Evolutionary conservation across 1,140 invertebrate genomes (phyloP), one percentile per base, ranked within the genome.

Genomic region (Cotesia glomerata): DNA sequence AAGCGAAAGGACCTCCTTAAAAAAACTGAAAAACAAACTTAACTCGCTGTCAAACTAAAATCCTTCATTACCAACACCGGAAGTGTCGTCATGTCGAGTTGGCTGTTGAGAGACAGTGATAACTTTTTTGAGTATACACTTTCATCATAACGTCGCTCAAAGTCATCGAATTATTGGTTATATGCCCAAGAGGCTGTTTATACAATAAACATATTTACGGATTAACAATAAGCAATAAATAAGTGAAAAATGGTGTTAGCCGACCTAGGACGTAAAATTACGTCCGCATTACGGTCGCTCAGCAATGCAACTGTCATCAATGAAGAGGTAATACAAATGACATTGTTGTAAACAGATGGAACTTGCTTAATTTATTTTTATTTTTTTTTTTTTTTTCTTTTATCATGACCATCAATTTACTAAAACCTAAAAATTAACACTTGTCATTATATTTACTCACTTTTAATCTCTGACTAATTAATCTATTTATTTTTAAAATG

Each of bases 261-360:
- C 80, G 98, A 99, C 91, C 93, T 99, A 86, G 98, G 98, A 82
- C 92, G 98, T 84, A 99, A 99, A 91, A 99, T 99, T 86, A 99
- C 98, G 78, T 95, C 95, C 82, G 98, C 98, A 61, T 88, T 99
- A 82, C 94, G 97, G 80, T 98, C 97, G 39, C 89, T 99, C 70
- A 98, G 97, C 88, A 98, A 98, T 91, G 98, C 98, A 59, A 99
- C 98, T 36, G 94, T 99, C 73, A 99, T 99, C 77, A 99, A 99
- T 91, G 97, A 99, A 90, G 97, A 99, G 90, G 95, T 96, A 89
- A 70, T 76, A n/a, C 71, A 62, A 58, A 62, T 76, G 32, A 7
- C 71, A 18, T 36, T 68, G 75, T 74, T 79, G 73, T 79, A 79
- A 83, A 82, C 79, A 79, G 76, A 80, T 79, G 78, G 76, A 73